phyloP scores from a whole-genome alignment of 2,113 vertebrate species.

The Tauraco erythrolophus region DNA sequence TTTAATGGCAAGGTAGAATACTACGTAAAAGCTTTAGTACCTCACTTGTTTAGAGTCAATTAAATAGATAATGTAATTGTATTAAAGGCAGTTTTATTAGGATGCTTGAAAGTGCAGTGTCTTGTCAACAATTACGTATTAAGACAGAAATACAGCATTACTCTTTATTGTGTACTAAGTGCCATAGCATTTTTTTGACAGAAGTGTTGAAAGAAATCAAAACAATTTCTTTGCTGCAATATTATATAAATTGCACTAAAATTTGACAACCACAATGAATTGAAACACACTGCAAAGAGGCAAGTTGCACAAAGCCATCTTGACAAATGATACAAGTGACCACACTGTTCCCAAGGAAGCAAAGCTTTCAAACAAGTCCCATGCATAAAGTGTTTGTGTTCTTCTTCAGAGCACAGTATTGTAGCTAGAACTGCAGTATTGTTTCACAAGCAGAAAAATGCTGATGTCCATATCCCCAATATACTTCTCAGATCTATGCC shows the following conservation, averaged over 20 bases:
- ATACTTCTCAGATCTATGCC: constrained; percentile 6
- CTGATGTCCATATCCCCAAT: constrained; percentile 12
- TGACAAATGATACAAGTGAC: constrained; percentile 16
- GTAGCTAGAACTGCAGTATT: not conserved
- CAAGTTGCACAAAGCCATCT: constrained; percentile 40
- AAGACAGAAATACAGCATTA: constrained; percentile 64
- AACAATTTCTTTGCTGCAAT: constrained; percentile 27
- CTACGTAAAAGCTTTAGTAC: not conserved
- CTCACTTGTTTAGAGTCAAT: not conserved
- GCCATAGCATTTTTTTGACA: constrained; percentile 63
- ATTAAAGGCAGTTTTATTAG: constrained; percentile 41
- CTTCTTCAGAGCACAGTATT: not conserved
- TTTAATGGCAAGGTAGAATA: not conserved
- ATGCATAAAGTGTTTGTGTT: constrained; percentile 1
- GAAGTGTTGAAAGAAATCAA: constrained; percentile 66
- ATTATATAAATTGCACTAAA: constrained; percentile 47
- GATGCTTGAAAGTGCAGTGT: constrained; percentile 13
- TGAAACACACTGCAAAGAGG: constrained; percentile 54
- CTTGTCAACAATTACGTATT: not conserved
- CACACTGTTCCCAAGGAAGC: constrained; percentile 64
- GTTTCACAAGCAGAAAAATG: constrained; percentile 30
- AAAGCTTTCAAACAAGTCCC: constrained; percentile 69
- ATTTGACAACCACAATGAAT: constrained; percentile 19
- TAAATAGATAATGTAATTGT: not conserved
- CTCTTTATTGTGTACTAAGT: constrained; percentile 72